Evolutionary conservation across 2,797 vertebrate species (phyloP).

Genomic region (Sebastes hubbsi): DNA sequence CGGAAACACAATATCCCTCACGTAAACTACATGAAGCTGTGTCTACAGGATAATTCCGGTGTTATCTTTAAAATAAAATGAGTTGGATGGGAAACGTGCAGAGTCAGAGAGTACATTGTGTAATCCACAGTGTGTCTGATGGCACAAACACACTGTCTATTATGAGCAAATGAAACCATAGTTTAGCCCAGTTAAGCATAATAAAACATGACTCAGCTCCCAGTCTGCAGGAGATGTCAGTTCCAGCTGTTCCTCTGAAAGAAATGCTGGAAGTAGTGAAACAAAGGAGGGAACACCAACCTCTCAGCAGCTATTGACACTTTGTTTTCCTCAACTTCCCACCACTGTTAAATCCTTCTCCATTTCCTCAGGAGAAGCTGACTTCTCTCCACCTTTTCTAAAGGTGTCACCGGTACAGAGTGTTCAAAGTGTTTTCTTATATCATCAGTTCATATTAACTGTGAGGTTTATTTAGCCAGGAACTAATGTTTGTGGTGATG

Average conservation of each 20-base stretch:
- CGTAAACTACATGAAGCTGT: too few species aligned
- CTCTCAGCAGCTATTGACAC: slow-evolving; percentile 16
- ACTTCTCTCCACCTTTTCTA: background rate
- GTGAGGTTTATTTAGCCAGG: background rate
- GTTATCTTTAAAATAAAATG: background rate
- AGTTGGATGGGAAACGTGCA: background rate
- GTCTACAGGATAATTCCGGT: background rate
- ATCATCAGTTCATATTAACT: background rate
- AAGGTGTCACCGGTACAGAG: background rate
- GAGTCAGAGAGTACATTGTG: slow-evolving; percentile 7
- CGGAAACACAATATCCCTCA: background rate
- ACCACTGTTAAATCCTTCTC: background rate
- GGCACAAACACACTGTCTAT: background rate
- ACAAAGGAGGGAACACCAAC: slow-evolving; percentile 57
- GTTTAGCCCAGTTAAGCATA: background rate
- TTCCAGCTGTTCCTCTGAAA: slow-evolving; percentile 40
- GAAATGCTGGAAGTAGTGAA: slow-evolving; percentile 58
- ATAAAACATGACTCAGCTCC: background rate
- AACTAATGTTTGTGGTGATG: background rate
- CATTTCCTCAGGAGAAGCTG: background rate
- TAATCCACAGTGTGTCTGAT: background rate
- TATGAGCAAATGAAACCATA: background rate
- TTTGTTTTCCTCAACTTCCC: slow-evolving; percentile 32
- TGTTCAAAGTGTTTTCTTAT: background rate
- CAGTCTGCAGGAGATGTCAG: slow-evolving; percentile 13